These are phyloP conservation scores for Enteromius mattozi DNA, from an alignment of 2,797 vertebrate species.

Conservation along the genomic window DNA sequence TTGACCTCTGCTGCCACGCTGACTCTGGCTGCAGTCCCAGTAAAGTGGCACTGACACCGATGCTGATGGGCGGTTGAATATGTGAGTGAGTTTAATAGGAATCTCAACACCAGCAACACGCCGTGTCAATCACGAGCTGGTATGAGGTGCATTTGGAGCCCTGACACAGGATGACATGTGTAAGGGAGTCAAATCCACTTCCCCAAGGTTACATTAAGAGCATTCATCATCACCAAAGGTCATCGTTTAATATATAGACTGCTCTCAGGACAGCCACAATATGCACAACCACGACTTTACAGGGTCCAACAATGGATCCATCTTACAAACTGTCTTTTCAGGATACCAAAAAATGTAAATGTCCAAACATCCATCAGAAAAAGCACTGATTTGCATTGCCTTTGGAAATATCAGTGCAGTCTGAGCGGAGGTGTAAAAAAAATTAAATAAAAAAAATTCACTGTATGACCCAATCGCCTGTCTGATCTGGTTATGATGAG, in stretches of 20 bases:
- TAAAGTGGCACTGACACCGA: slow-evolving; percentile 51
- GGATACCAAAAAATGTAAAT: slow-evolving; percentile 48
- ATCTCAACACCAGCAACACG: slow-evolving; percentile 49
- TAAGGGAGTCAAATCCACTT: slow-evolving; percentile 7
- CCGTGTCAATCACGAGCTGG: slow-evolving; percentile 52
- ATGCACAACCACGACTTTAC: slow-evolving; percentile 18
- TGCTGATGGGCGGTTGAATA: slow-evolving; percentile 51
- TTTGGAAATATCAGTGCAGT: slow-evolving; percentile 23
- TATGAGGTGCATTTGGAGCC: slow-evolving; percentile 38
- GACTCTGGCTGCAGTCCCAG: slow-evolving; percentile 48
- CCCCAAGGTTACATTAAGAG: slow-evolving; percentile 22
- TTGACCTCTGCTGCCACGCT: slow-evolving; percentile 51
- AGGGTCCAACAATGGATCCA: slow-evolving; percentile 28
- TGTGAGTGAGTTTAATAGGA: slow-evolving; percentile 60
- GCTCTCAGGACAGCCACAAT: background rate
- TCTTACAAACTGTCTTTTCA: slow-evolving; percentile 44
- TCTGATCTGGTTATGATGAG: slow-evolving; percentile 60
- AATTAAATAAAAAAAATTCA: slow-evolving; percentile 4
- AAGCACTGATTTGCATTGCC: slow-evolving; percentile 35
- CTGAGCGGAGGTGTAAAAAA: background rate
- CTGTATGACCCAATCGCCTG: slow-evolving; percentile 51
- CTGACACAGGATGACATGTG: slow-evolving; percentile 23
- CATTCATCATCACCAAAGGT: slow-evolving; percentile 15
- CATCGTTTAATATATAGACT: background rate
- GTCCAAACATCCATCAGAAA: slow-evolving; percentile 53